These are phyloP conservation scores for Paracyclopina nana DNA, from an alignment of 1,140 invertebrate species.

Conservation along the genomic window DNA sequence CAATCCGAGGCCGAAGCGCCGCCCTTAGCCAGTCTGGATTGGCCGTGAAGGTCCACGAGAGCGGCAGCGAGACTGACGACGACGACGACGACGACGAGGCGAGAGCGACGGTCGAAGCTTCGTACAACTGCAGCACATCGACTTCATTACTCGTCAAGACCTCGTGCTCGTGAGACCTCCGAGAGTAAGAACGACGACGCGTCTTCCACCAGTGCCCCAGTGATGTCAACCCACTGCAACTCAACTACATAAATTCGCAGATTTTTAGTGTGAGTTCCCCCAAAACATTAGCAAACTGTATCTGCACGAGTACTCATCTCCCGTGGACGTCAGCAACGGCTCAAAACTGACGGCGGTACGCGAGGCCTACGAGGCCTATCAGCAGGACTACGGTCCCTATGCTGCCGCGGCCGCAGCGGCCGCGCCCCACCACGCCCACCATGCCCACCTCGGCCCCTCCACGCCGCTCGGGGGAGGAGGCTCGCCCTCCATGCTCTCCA, in stretches of 20 bases:
- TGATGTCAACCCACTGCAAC: background rate
- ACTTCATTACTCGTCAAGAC: no score
- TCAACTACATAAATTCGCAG: no score
- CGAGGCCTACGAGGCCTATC: constrained; percentile 18
- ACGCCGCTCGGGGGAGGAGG: constrained; percentile 19
- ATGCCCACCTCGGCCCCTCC: constrained; percentile 18
- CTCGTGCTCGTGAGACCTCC: background rate
- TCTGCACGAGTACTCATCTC: constrained; percentile 1
- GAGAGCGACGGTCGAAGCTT: no score
- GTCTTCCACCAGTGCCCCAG: background rate
- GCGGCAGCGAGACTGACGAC: no score
- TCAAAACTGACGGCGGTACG: constrained; percentile 29
- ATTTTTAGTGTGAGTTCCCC: no score
- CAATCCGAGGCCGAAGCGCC: no score
- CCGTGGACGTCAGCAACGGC: constrained; percentile 2
- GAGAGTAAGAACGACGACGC: background rate
- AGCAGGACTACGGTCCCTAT: constrained; percentile 17
- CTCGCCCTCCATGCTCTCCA: constrained; percentile 20
- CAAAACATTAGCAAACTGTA: background rate
- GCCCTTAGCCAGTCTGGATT: no score
- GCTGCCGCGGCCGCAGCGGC: constrained; percentile 22
- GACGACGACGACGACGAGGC: no score
- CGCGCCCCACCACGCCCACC: constrained; percentile 20
- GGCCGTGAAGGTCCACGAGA: no score
- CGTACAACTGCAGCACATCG: no score